Percentiles rank a stretch among this genome's conserved stretches.
Evolutionary conservation across 53 echinoderm and acorn worm species (phyloP).

Genomic region (Patiria pectinifera): DNA sequence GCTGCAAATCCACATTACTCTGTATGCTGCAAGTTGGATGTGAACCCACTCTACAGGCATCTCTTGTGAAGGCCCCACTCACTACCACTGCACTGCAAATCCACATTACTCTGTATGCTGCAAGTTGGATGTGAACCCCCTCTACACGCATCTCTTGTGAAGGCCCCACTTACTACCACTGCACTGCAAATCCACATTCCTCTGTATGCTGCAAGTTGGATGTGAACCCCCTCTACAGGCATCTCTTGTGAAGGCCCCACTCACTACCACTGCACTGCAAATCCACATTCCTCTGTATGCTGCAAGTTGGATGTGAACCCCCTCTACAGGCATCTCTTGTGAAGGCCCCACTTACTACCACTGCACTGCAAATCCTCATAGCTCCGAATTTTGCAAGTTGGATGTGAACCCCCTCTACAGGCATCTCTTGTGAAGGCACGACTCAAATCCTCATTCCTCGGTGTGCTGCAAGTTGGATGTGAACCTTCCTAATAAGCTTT

Average conservation of each 20-base stretch:
- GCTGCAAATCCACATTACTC: neutral
- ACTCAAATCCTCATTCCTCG: neutral
- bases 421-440: too few relatives aligned
- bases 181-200: neutral
- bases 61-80: conserved; percentile 59
- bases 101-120: conserved; percentile 33
- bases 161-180: too few relatives aligned
- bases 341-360: too few relatives aligned
- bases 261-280: too few relatives aligned
- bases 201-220: neutral
- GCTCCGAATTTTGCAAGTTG: neutral
- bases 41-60: conserved; percentile 88
- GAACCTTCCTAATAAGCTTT: conserved; percentile 75
- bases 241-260: too few relatives aligned
- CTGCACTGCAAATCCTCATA: too few relatives aligned
- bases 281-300: too few relatives aligned
- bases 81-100: too few relatives aligned
- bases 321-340: neutral
- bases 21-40: conserved; percentile 76
- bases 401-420: conserved; percentile 12
- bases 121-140: conserved; percentile 88
- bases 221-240: conserved; percentile 3
- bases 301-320: conserved; percentile 22
- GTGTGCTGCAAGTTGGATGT: conserved; percentile 81
- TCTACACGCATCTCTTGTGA: conserved; percentile 84